A percentile compares a stretch with the other conserved stretches of the same genome.
Conservation (phyloP, 1,140 invertebrate genomes). For the Eumaeus atala region DNA sequence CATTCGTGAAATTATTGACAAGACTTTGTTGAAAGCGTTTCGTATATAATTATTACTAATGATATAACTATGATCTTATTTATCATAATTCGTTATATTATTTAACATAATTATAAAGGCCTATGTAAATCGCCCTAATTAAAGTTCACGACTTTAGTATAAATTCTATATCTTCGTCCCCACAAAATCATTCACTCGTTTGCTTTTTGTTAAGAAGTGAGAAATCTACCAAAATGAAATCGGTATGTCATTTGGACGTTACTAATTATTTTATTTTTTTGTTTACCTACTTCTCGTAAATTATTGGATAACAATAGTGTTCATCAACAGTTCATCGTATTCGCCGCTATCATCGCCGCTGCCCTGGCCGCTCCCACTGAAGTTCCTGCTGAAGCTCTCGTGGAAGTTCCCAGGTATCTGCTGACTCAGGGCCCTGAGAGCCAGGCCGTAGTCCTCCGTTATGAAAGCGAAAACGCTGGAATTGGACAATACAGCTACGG, state of each 20-base stretch:
- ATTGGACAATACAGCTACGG: constrained; percentile 47
- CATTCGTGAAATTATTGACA: too few relatives aligned
- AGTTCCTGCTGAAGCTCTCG: too few relatives aligned
- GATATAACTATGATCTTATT: too few relatives aligned
- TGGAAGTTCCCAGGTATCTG: too few relatives aligned
- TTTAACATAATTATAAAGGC: too few relatives aligned
- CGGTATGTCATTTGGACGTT: constrained; percentile 41
- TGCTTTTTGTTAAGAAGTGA: constrained; percentile 36
- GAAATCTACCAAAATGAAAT: constrained; percentile 61
- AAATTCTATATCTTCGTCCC: constrained; percentile 34
- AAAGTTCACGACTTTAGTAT: constrained; percentile 30
- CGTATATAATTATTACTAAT: too few relatives aligned
- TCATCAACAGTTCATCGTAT: constrained; percentile 43
- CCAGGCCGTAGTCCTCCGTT: constrained; percentile 44
- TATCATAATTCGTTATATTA: too few relatives aligned
- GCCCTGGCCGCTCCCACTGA: constrained; percentile 63
- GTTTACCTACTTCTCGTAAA: too few relatives aligned
- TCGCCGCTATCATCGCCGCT: constrained; percentile 67
- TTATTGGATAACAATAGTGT: constrained; percentile 1
- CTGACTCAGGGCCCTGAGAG: constrained; percentile 23
- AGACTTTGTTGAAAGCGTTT: too few relatives aligned
- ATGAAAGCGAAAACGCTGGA: constrained; percentile 61
- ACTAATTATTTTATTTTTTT: too few relatives aligned
- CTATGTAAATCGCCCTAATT: too few relatives aligned
- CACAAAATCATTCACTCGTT: constrained; percentile 53